Percentiles rank a stretch among this genome's conserved stretches.
These are phyloP conservation scores for Hippopotamyrus pictus DNA, from an alignment of 2,797 vertebrate species.

Conservation along the genomic window DNA sequence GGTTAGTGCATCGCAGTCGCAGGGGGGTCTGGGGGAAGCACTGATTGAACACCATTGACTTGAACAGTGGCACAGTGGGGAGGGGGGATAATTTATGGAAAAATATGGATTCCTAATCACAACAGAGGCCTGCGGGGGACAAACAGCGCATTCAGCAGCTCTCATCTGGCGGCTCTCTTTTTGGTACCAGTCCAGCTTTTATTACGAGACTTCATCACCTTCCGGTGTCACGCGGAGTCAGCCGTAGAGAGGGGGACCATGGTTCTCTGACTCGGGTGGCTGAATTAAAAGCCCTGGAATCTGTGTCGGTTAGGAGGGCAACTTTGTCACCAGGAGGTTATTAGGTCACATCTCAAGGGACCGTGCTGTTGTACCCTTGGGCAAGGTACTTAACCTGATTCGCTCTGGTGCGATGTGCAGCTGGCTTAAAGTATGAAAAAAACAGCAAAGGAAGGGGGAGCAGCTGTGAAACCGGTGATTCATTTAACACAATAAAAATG, in stretches of 20 bases:
- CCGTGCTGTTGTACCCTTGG: neutral
- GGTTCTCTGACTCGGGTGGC: slow-evolving; percentile 39
- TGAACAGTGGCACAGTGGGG: slow-evolving; percentile 64
- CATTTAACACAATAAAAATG: neutral
- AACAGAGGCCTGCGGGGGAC: slow-evolving; percentile 61
- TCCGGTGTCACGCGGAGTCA: slow-evolving; percentile 47
- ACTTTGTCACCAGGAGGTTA: neutral
- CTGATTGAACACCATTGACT: slow-evolving; percentile 58
- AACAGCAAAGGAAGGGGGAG: neutral
- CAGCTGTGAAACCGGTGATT: neutral
- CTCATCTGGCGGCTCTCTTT: slow-evolving; percentile 57
- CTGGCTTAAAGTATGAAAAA: neutral
- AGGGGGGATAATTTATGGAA: slow-evolving; percentile 75
- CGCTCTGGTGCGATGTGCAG: neutral
- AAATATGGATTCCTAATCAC: slow-evolving; percentile 75
- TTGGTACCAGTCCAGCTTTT: slow-evolving; percentile 51
- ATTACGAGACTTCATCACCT: slow-evolving; percentile 61
- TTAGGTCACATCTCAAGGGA: neutral
- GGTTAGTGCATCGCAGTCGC: neutral
- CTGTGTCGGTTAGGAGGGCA: slow-evolving; percentile 29
- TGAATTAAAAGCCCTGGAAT: slow-evolving; percentile 38
- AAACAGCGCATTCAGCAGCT: slow-evolving; percentile 60
- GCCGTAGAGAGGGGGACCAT: slow-evolving; percentile 35
- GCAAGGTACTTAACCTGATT: neutral
- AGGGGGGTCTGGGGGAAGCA: slow-evolving; percentile 32